phyloP scores from a whole-genome alignment of 2,113 vertebrate species.

The Chaetodon trifascialis region DNA sequence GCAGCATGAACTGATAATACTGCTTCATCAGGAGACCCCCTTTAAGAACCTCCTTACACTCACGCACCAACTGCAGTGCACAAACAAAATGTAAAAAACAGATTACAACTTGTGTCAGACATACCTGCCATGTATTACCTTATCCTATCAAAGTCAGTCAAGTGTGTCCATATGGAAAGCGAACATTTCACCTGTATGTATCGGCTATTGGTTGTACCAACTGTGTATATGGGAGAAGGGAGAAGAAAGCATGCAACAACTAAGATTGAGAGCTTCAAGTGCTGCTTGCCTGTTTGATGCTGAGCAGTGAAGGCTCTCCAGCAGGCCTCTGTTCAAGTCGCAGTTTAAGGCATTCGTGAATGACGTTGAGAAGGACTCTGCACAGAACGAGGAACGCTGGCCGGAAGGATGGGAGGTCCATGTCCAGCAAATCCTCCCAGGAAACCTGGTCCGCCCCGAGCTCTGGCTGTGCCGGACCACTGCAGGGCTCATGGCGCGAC shows the following conservation, averaged over 20 bases:
- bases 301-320: conserved; percentile 96
- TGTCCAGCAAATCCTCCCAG: conserved; percentile 92
- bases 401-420: conserved; percentile 97
- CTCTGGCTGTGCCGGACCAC: conserved; percentile 82
- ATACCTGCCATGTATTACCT: neutral
- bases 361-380: conserved; percentile 96
- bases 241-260: no score
- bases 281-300: conserved; percentile 94
- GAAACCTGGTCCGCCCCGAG: conserved; percentile 87
- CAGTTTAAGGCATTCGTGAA: conserved; percentile 98
- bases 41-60: conserved; percentile 98
- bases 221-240: no score
- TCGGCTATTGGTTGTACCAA: no score
- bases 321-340: conserved; percentile 97
- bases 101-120: neutral
- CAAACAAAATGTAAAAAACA: conserved; percentile 12
- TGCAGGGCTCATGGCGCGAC: conserved; percentile 85
- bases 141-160: no score
- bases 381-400: conserved; percentile 97
- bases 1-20: conserved; percentile 98
- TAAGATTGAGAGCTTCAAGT: neutral
- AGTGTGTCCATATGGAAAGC: no score
- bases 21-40: conserved; percentile 99
- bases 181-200: no score
- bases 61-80: conserved; percentile 92